A percentile compares a stretch with the other conserved stretches of the same genome.
Conservation (phyloP, 2,797 vertebrate genomes). For the Neoniphon sammara region DNA sequence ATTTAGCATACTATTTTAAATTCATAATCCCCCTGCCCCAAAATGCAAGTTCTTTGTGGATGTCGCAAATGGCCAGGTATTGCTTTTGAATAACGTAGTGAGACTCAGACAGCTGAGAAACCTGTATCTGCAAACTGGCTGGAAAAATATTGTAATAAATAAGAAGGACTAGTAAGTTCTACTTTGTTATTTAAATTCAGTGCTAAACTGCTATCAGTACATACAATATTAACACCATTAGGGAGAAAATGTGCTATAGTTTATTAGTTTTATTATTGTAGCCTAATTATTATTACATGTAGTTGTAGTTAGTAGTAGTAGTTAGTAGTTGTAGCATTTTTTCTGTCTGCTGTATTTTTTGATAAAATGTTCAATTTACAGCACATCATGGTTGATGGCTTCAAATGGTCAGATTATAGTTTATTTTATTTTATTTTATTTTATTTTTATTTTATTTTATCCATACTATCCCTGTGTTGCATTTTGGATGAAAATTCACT, state of each 20-base stretch:
- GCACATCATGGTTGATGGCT: too few relatives aligned
- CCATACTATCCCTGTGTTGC: neutral
- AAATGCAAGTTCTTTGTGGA: constrained; percentile 9
- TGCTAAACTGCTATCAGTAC: neutral
- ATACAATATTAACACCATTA: neutral
- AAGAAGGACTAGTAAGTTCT: neutral
- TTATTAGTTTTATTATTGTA: neutral
- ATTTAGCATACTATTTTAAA: constrained; percentile 32
- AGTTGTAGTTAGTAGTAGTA: neutral
- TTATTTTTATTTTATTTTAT: neutral
- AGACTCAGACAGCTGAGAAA: constrained; percentile 1
- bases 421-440: neutral
- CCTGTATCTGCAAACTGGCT: constrained; percentile 19
- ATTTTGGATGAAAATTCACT: neutral
- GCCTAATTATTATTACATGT: too few relatives aligned
- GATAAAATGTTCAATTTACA: neutral
- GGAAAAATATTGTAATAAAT: neutral
- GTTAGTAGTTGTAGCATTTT: neutral
- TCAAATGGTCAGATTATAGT: neutral
- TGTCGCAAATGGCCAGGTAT: constrained; percentile 11
- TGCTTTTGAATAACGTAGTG: neutral
- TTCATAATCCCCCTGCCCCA: neutral
- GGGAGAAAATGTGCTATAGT: neutral
- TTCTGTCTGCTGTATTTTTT: neutral
- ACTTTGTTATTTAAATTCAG: constrained; percentile 8